Evolutionary conservation across 2,888 invertebrate species (phyloP).

Genomic region (Thysanoteuthis rhombus): DNA sequence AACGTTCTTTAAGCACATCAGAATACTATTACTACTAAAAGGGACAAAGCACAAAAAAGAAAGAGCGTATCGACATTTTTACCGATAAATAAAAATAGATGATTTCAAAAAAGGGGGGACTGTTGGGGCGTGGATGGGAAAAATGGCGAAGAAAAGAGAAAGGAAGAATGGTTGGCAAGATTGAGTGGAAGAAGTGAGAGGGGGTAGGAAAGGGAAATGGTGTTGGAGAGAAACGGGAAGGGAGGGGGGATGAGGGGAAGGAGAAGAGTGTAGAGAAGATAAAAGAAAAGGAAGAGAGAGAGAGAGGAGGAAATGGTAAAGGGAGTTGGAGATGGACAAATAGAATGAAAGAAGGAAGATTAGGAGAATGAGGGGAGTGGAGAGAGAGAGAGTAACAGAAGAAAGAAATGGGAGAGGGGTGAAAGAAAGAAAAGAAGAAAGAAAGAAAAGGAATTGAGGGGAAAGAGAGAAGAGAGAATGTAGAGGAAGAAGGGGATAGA

Average conservation of each 20-base stretch:
- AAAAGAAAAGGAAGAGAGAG: too few relatives aligned
- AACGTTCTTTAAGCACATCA: neutral
- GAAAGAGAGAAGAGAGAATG: neutral
- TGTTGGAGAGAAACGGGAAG: too few relatives aligned
- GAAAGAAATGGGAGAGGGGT: neutral
- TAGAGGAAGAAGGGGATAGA: too few relatives aligned
- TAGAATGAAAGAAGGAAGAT: neutral
- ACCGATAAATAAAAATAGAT: too few relatives aligned
- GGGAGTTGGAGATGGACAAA: too few relatives aligned
- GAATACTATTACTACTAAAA: neutral
- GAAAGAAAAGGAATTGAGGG: neutral
- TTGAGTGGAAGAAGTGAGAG: too few relatives aligned
- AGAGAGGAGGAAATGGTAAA: too few relatives aligned
- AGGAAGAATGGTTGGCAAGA: neutral
- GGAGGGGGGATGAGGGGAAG: too few relatives aligned
- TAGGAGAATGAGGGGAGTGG: neutral
- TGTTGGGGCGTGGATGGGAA: neutral
- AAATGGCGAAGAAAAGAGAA: too few relatives aligned
- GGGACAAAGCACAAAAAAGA: neutral
- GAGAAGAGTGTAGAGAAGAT: too few relatives aligned
- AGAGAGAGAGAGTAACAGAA: neutral
- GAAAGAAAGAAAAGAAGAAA: neutral
- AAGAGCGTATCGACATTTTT: too few relatives aligned
- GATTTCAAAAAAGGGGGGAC: neutral
- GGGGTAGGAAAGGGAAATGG: neutral